These are phyloP conservation scores for Zophobas atratus DNA, from an alignment of 1,140 invertebrate species.

Conservation along the genomic window DNA sequence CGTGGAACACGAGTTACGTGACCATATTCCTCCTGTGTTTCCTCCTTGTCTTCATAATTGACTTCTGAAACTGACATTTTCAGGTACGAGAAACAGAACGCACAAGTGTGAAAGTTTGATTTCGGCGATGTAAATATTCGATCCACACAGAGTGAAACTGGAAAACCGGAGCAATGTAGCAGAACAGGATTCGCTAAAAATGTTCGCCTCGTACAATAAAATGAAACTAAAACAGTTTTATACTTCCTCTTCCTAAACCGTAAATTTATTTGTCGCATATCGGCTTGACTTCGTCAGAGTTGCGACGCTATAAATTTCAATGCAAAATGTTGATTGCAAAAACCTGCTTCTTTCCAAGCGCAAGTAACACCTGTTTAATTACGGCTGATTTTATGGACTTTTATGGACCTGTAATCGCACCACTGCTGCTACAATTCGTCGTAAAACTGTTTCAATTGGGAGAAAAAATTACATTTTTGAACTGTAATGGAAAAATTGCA, in stretches of 20 bases:
- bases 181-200: conserved; percentile 45
- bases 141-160: conserved; percentile 20
- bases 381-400: conserved; percentile 34
- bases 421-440: neutral
- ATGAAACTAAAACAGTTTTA: conserved; percentile 44
- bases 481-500: too few species aligned
- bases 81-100: neutral
- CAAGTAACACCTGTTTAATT: conserved; percentile 36
- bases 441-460: neutral
- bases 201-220: conserved; percentile 42
- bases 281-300: conserved; percentile 31
- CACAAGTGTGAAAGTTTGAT: conserved; percentile 31
- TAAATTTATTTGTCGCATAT: conserved; percentile 53
- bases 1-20: conserved; percentile 32
- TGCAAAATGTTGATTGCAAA: conserved; percentile 40
- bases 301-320: conserved; percentile 44
- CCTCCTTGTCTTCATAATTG: neutral
- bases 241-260: conserved; percentile 53
- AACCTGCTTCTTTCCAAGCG: conserved; percentile 27
- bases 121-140: conserved; percentile 11
- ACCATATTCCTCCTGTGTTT: neutral
- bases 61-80: conserved; percentile 16
- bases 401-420: conserved; percentile 7
- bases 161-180: conserved; percentile 34
- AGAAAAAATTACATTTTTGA: neutral